phyloP scores from a whole-genome alignment of 2,113 vertebrate genomes.

The human region DNA sequence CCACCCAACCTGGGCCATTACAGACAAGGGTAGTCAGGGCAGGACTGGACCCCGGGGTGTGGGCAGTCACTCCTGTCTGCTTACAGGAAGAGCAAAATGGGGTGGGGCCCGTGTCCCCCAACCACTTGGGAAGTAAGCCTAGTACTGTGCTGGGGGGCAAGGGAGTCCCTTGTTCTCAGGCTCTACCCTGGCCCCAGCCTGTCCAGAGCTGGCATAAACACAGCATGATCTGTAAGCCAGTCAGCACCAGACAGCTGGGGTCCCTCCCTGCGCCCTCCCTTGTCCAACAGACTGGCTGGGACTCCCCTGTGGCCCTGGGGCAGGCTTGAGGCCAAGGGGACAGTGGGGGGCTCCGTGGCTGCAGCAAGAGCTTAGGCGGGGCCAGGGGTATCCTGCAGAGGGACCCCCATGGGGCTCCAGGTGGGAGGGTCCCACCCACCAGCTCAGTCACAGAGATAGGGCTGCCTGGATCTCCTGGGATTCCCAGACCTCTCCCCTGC shows the following conservation, averaged over 20 bases:
- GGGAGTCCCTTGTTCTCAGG: neutral
- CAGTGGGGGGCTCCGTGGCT: neutral
- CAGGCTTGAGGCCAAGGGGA: neutral
- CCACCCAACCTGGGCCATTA: neutral
- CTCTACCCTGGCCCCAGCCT: neutral
- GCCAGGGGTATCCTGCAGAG: too few species aligned
- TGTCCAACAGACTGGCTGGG: neutral
- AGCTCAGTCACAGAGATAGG: neutral
- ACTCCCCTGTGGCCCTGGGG: neutral
- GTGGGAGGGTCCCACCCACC: neutral
- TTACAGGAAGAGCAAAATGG: neutral
- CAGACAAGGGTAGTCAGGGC: neutral
- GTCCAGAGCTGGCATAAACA: neutral
- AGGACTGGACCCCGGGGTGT: neutral
- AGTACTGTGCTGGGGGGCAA: neutral
- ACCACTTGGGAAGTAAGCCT: neutral
- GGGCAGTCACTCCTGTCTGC: neutral
- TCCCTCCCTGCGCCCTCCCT: neutral
- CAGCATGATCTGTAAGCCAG: neutral
- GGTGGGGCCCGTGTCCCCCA: neutral
- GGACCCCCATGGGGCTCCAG: neutral
- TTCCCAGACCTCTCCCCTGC: too few species aligned
- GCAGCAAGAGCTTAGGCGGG: neutral
- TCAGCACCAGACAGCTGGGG: neutral
- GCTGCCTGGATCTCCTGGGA: neutral